A percentile compares a stretch with the other conserved stretches of the same genome.
phyloP scores from a whole-genome alignment of 2,113 vertebrate genomes.

The Machaerirhynchus nigripectus region DNA sequence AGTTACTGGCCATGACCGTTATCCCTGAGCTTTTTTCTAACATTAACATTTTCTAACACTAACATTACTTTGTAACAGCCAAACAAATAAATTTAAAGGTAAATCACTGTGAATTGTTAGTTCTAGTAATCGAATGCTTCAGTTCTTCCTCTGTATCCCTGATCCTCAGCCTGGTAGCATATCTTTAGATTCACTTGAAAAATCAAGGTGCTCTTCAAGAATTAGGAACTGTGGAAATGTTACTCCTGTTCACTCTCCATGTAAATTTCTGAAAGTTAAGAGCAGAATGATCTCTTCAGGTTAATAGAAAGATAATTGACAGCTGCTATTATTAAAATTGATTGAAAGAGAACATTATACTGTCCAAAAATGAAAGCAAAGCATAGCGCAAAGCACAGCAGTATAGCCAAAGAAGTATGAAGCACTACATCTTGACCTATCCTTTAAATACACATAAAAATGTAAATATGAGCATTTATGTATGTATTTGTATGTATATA shows the following conservation, averaged over 20 bases:
- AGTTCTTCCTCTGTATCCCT: not conserved
- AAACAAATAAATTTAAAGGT: not conserved
- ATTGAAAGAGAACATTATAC: not conserved
- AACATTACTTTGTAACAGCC: not conserved
- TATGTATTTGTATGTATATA: not conserved
- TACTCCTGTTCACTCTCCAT: not conserved
- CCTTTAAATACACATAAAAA: not conserved
- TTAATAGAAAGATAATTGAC: not conserved
- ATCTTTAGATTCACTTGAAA: not conserved
- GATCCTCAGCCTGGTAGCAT: not conserved
- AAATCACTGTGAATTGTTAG: not conserved
- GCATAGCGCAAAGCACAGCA: fast-evolving
- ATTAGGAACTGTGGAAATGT: not conserved
- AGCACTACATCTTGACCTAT: not conserved
- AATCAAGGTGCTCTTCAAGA: not conserved
- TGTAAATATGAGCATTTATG: not conserved
- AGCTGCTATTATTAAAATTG: not conserved
- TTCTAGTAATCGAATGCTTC: not conserved
- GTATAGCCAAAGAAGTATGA: not conserved
- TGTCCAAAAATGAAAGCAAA: not conserved
- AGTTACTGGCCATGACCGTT: not conserved
- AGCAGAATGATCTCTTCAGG: not conserved
- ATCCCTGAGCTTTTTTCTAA: not conserved
- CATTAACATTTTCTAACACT: not conserved
- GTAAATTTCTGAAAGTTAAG: not conserved